Conservation (phyloP, 2,113 vertebrate species). For the Chiloscyllium plagiosum region DNA sequence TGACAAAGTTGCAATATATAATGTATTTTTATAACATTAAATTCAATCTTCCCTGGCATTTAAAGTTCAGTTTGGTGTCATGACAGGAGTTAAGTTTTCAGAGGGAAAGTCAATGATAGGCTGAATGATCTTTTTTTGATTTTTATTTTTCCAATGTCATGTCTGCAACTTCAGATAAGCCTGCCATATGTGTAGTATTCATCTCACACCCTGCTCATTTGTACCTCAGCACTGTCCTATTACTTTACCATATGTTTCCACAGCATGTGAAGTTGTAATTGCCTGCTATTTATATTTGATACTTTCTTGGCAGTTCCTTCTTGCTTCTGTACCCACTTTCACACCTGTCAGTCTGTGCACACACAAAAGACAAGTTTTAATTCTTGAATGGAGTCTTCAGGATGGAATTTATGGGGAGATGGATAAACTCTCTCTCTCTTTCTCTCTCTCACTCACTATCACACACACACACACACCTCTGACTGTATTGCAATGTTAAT, state of each 20-base stretch:
- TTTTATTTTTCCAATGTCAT: not conserved
- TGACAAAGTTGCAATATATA: no score
- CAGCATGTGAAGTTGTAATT: not conserved
- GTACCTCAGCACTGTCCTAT: not conserved
- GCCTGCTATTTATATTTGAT: not conserved
- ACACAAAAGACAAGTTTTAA: not conserved
- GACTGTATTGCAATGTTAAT: no score
- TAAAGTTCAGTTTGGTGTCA: not conserved
- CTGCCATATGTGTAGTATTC: not conserved
- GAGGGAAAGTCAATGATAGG: not conserved
- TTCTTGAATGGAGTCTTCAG: not conserved
- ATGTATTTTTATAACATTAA: no score
- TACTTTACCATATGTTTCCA: not conserved
- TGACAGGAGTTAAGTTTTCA: not conserved
- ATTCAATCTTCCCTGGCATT: no score
- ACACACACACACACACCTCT: no score
- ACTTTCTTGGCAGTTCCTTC: not conserved
- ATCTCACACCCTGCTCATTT: not conserved
- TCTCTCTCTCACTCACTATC: no score
- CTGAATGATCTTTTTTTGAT: not conserved
- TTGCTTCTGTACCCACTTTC: not conserved
- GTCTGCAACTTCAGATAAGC: not conserved
- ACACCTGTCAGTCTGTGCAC: not conserved
- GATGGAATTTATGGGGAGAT: no score
- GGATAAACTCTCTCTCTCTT: no score